Evolutionary conservation across 2,113 vertebrate species (phyloP).

Genomic region (Anolis sagrei): DNA sequence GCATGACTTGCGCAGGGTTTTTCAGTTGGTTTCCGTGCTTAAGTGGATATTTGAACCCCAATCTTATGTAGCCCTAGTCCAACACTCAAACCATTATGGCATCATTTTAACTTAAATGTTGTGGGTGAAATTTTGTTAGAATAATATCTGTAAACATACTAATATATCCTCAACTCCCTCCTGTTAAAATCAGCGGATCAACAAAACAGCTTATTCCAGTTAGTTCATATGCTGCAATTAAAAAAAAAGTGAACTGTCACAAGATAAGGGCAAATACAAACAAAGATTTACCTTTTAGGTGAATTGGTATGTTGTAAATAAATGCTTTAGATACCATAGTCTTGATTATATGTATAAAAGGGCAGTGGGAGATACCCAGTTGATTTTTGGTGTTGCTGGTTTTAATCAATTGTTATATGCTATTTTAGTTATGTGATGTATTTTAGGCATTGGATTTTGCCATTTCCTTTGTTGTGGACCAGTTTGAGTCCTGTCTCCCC

Average conservation of each 20-base stretch:
- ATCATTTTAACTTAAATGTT: conserved; percentile 20
- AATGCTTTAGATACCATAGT: background rate
- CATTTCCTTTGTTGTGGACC: too few species aligned
- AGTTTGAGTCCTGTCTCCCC: too few species aligned
- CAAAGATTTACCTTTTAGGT: background rate
- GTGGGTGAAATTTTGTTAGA: background rate
- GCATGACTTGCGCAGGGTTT: too few species aligned
- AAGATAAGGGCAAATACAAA: background rate
- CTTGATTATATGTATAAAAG: background rate
- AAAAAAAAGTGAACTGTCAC: background rate
- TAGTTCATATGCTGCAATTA: background rate
- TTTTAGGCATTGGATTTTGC: too few species aligned
- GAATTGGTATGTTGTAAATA: conserved; percentile 1
- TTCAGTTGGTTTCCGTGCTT: too few species aligned
- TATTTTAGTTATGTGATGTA: too few species aligned
- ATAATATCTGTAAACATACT: too few species aligned
- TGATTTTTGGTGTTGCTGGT: background rate
- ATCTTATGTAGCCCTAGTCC: too few species aligned
- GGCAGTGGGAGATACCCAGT: background rate
- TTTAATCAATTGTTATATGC: too few species aligned
- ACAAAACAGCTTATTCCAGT: background rate
- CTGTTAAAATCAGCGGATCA: background rate
- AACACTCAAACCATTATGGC: too few species aligned
- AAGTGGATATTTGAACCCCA: too few species aligned
- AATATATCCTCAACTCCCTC: background rate